Evolutionary conservation across 1,140 invertebrate genomes (phyloP).

Genomic region (Aphidius gifuensis): DNA sequence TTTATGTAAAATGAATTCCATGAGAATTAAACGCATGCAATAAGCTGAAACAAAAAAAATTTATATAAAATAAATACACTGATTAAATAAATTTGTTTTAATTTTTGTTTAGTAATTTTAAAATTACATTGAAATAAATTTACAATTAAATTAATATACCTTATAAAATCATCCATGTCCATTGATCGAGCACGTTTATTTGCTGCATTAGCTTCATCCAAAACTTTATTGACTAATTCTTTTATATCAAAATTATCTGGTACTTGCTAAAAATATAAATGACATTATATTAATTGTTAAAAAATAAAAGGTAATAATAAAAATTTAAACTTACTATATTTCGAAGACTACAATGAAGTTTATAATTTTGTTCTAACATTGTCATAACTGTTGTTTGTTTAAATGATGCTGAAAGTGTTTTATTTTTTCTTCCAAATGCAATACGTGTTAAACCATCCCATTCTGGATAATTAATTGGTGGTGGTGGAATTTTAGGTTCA

Average conservation of each 20-base stretch:
- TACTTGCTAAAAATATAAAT: constrained; percentile 63
- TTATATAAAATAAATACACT: constrained; percentile 21
- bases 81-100: no score
- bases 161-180: constrained; percentile 96
- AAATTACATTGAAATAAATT: constrained; percentile 20
- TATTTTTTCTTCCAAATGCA: constrained; percentile 94
- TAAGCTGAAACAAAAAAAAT: constrained; percentile 59
- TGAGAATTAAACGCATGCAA: constrained; percentile 83
- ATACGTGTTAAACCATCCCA: constrained; percentile 97
- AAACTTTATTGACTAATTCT: constrained; percentile 73
- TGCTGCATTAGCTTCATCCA: constrained; percentile 65
- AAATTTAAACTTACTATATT: constrained; percentile 67
- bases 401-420: constrained; percentile 82
- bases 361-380: constrained; percentile 90
- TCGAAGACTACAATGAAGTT: constrained; percentile 78
- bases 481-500: constrained; percentile 94
- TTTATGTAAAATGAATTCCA: constrained; percentile 81
- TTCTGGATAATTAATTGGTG: constrained; percentile 93
- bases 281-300: no score
- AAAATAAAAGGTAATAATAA: not conserved
- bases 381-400: constrained; percentile 80
- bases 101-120: no score
- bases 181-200: constrained; percentile 86
- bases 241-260: constrained; percentile 84
- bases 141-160: constrained; percentile 50